Percentiles rank a stretch among this genome's conserved stretches.
These are phyloP conservation scores for Zaprionus kolodkinae DNA, from an alignment of 1,140 invertebrate genomes.

Conservation along the genomic window DNA sequence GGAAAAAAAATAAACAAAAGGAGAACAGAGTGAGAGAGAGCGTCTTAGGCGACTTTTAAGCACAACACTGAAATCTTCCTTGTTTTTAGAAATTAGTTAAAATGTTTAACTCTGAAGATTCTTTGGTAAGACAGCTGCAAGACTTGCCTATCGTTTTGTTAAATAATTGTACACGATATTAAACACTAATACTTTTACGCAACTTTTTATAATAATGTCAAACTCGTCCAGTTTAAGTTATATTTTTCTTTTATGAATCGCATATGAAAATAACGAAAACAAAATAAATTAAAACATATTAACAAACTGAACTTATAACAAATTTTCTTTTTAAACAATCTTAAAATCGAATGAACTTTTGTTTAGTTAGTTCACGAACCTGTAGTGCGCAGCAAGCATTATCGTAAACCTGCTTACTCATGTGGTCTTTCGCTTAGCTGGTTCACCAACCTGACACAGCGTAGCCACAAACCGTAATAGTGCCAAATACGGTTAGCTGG, in stretches of 20 bases:
- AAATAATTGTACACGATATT: constrained; percentile 62
- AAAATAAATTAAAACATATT: constrained; percentile 56
- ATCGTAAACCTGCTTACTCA: no score
- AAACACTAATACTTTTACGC: constrained; percentile 24
- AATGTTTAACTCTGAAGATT: constrained; percentile 50
- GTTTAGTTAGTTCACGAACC: no score
- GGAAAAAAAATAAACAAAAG: constrained; percentile 27
- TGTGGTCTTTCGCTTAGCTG: no score
- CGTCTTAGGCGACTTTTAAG: constrained; percentile 64
- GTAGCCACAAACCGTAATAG: no score
- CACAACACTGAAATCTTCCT: constrained; percentile 68
- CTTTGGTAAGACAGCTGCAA: constrained; percentile 9
- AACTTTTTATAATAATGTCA: constrained; percentile 57
- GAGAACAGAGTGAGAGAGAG: not conserved
- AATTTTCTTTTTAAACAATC: no score
- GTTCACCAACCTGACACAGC: no score
- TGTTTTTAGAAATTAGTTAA: constrained; percentile 63
- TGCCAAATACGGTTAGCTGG: no score
- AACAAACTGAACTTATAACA: constrained; percentile 42
- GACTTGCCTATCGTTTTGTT: constrained; percentile 58
- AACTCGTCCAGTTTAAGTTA: constrained; percentile 68
- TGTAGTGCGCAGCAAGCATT: no score
- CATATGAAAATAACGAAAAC: constrained; percentile 61
- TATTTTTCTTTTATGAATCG: constrained; percentile 53
- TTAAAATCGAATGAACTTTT: no score